Evolutionary conservation across 2,888 invertebrate species (phyloP).

Genomic region (Salpingus planirostris): DNA sequence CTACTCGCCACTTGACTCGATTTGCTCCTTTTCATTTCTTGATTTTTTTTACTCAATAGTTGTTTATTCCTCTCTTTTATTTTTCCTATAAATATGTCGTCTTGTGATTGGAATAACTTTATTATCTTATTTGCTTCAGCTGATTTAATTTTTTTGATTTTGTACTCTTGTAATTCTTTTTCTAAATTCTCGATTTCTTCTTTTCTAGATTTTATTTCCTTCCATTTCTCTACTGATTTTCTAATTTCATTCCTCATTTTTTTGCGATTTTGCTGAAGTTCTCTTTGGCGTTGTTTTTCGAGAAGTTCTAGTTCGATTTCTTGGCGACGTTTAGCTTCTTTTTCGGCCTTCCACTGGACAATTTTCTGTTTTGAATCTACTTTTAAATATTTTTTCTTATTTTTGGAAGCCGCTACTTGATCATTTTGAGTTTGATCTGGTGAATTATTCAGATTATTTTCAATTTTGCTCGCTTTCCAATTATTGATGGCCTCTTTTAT

Average conservation of each 20-base stretch:
- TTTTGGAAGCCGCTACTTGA: not conserved
- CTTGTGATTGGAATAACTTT: conserved; percentile 35
- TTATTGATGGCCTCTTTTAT: conserved; percentile 39
- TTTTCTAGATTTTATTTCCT: conserved; percentile 14
- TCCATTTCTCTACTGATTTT: conserved; percentile 8
- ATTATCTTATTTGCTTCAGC: conserved; percentile 34
- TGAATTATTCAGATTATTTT: too few relatives aligned
- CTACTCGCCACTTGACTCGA: conserved; percentile 21
- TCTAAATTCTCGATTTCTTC: conserved; percentile 11
- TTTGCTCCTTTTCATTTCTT: conserved; percentile 19
- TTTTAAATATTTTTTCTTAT: not conserved
- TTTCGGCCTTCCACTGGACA: not conserved
- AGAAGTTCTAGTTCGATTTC: conserved; percentile 17
- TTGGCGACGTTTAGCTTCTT: conserved; percentile 24
- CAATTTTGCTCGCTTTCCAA: conserved; percentile 37
- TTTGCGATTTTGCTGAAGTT: conserved; percentile 8
- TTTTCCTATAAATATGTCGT: conserved; percentile 29
- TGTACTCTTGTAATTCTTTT: conserved; percentile 14
- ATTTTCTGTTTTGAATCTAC: not conserved
- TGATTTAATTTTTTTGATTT: conserved; percentile 15
- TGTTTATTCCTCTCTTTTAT: conserved; percentile 14
- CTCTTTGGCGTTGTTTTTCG: conserved; percentile 20
- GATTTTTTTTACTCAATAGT: conserved; percentile 7
- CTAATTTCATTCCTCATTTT: conserved; percentile 18
- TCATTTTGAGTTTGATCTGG: not conserved